Base-by-base conservation (phyloP, 1,140 invertebrate species). In the Drosophila grimshawi region DNA sequence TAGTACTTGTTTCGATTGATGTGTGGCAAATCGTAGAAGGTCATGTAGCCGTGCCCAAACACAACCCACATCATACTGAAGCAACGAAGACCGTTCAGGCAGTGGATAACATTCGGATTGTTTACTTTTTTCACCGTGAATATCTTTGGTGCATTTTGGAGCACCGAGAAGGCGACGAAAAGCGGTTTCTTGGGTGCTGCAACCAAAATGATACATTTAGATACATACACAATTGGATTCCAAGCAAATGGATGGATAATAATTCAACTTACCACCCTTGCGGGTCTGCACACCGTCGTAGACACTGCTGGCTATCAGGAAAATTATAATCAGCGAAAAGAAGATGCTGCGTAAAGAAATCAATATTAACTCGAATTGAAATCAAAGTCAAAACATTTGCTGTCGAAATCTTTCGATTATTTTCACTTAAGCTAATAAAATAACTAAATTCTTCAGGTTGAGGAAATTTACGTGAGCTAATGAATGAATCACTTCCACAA, bases 11-110 rank as follows among this genome's bases (percentile, higher is more conserved):
- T 85, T 10, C 62, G 59, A 53, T 93, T 92, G 19, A 92, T 72
- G 39, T 80, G 63, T 37, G 93, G 93, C 55, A 78, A 35, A 4
- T 83, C 76, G 49, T 82, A 78, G 49, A 88, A 83, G 8, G 90
- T 73, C 61, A 93, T 76, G 71, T 93, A 94, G 6, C 92, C 80
- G 60, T 96, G 95, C 1, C 95, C 95, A 3, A 95, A 78, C 6
- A 96, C 93, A n/a, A 96, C 94, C 95, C 95, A 96, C 27, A 94
- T 89, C 93, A 96, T 95, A 53, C 94, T 94, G n/a, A 96, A 80
- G n/a, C 94, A 93, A 57, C 94, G 93, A 29, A 95, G 80, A 0
- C 95, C 94, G 60, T 94, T 93, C 37, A 95, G 46, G 68, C 93
- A 94, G 35, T 92, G 85, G 5, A 94, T 91, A 0, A 90, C 82